Evolutionary conservation across 2,113 vertebrate genomes (phyloP).

Genomic region (Pipra filicauda): DNA sequence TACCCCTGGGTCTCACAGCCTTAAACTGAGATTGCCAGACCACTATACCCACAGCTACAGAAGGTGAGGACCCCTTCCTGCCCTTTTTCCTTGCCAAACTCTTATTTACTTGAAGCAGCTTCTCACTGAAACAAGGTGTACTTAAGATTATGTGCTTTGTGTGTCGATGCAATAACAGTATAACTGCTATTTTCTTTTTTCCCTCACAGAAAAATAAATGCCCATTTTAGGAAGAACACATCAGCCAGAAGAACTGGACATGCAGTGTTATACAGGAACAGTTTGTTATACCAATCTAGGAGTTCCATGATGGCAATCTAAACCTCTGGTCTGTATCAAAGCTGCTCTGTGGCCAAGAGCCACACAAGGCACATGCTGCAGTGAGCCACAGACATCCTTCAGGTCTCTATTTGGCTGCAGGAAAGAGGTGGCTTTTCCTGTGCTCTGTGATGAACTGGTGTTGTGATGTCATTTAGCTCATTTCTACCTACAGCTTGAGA

Average conservation of each 20-base stretch:
- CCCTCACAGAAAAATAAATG: neutral
- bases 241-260: neutral
- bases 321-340: neutral
- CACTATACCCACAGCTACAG: neutral
- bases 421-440: neutral
- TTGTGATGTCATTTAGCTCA: neutral
- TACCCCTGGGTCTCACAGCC: neutral
- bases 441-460: neutral
- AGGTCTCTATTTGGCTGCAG: neutral
- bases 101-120: neutral
- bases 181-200: neutral
- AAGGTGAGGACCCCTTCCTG: neutral
- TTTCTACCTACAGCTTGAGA: neutral
- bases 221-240: neutral
- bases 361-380: neutral
- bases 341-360: neutral
- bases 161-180: neutral
- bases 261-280: neutral
- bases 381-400: neutral
- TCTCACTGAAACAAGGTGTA: neutral
- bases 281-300: neutral
- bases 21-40: neutral
- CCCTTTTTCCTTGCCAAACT: neutral
- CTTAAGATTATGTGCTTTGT: neutral
- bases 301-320: neutral